A percentile compares a stretch with the other conserved stretches of the same genome.
phyloP scores from a whole-genome alignment of 2,888 invertebrate species.

The Ophion ventricosus region DNA sequence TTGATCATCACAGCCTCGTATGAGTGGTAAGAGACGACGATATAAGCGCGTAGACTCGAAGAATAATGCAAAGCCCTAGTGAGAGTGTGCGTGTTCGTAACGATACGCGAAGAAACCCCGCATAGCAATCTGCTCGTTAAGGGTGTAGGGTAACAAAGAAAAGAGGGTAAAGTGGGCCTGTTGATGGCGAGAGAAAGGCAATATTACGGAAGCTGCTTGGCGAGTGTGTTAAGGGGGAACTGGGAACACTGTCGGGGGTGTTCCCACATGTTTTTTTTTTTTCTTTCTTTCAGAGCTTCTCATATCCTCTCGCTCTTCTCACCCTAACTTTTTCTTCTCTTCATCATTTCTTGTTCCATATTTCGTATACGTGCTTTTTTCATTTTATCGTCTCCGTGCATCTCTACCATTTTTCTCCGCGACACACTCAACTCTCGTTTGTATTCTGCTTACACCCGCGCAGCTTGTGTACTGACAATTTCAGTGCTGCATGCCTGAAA shows the following conservation, averaged over 20 bases:
- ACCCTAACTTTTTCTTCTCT: background rate
- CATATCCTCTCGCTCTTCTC: background rate
- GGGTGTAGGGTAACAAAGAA: constrained; percentile 23
- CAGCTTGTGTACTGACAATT: constrained; percentile 13
- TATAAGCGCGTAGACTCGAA: background rate
- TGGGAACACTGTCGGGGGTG: constrained; percentile 65
- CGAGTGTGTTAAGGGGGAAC: constrained; percentile 45
- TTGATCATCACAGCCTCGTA: background rate
- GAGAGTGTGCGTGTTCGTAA: background rate
- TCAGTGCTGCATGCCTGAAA: constrained; percentile 34
- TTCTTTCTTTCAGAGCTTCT: constrained; percentile 42
- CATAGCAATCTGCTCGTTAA: constrained; percentile 19
- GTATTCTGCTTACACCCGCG: constrained; percentile 43
- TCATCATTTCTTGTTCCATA: background rate
- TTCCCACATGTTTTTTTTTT: constrained; percentile 49
- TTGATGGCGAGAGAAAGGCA: constrained; percentile 69
- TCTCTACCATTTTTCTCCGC: constrained; percentile 37
- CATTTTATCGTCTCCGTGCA: constrained; percentile 26
- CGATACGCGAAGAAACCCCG: constrained; percentile 15
- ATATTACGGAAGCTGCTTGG: constrained; percentile 68
- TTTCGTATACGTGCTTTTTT: background rate
- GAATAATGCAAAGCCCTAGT: background rate
- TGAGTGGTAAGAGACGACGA: background rate
- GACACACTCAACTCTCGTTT: constrained; percentile 39
- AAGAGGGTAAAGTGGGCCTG: constrained; percentile 31